Evolutionary conservation across 2,113 vertebrate species (phyloP), one percentile per base, ranked within the genome.

Genomic region (Cettia cetti): DNA sequence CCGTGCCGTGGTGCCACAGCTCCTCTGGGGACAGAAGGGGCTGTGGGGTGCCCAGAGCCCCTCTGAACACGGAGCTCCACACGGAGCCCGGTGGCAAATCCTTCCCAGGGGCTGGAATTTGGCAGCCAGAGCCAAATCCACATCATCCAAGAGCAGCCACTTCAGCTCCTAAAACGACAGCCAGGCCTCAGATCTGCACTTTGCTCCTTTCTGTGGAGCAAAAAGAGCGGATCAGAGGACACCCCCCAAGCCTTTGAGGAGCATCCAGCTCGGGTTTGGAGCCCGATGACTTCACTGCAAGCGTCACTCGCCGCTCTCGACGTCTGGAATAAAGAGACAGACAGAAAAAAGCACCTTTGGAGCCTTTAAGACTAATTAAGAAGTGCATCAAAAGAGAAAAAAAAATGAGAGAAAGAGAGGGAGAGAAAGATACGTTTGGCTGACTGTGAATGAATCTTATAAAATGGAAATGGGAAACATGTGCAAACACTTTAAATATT

Each of bases 381-480:
- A 82, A 96, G 72, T 57, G 81, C 82, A 96, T 91, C 87, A 96
- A 95, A 96, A 93, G 72, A 1, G 54, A 79, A 57, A 35, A 60
- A 60, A 65, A 54, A 88, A 71, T 15, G 26, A 61, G 53, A 71
- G 45, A 94, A 53, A 87, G 27, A 35, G n/a, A 33, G n/a, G 66
- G 63, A 49, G 59, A 57, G 86, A 74, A 54, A 96, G 89, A 95
- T 94, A 91, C 18, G 89, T 95, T 97, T 96, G 97, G 95, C 91
- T 84, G 96, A 83, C 91, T 92, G 68, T 97, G 82, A 75, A 74
- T 94, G 88, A 89, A 96, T 97, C 96, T 86, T 95, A 97, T 94
- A 95, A 96, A 95, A 95, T 96, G 96, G 96, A 96, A 97, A 97
- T 96, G 94, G 96, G 95, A 89, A 95, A 84, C 64, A 74, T 93